Evolutionary conservation across 2,113 vertebrate species (phyloP).

Genomic region (Tetrao urogallus): DNA sequence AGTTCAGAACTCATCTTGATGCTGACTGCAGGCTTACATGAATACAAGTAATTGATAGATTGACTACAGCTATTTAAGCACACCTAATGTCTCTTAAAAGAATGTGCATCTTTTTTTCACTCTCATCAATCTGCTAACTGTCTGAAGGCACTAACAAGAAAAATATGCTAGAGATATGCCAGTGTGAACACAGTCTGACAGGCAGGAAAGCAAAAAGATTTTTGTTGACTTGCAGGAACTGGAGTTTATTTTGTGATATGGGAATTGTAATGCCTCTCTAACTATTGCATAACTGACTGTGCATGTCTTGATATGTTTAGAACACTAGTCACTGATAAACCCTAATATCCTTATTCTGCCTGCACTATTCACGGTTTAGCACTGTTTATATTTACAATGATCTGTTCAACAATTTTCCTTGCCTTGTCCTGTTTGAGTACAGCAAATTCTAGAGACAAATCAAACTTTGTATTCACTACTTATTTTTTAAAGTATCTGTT

Average conservation of each 20-base stretch:
- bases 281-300: background rate
- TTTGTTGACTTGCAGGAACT: background rate
- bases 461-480: conserved; percentile 15
- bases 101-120: background rate
- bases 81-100: background rate
- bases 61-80: background rate
- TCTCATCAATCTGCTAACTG: background rate
- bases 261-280: background rate
- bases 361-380: background rate
- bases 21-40: background rate
- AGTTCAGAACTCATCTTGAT: background rate
- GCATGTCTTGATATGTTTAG: background rate
- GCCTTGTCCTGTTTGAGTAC: background rate
- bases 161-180: background rate
- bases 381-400: background rate
- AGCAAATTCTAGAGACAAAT: conserved; percentile 13
- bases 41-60: background rate
- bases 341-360: background rate
- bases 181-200: background rate
- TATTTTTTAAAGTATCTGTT: conserved; percentile 33
- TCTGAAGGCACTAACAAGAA: background rate
- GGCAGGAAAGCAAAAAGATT: background rate
- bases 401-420: background rate
- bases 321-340: background rate
- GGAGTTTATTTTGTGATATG: background rate